Evolutionary conservation across 2,113 vertebrate genomes (phyloP).

Genomic region (Oncorhynchus masou): DNA sequence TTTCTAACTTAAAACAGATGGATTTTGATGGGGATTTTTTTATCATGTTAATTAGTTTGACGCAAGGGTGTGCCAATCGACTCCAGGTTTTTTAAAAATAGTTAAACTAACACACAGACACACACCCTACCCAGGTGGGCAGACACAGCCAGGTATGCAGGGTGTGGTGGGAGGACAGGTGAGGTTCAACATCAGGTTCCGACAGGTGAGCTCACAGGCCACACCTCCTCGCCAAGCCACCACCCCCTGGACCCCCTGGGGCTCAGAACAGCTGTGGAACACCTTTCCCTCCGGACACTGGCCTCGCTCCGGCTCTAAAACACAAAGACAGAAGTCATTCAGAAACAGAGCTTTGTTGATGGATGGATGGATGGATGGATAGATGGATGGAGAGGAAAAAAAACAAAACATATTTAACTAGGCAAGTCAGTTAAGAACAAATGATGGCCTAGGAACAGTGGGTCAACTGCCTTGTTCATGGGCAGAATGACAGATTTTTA

Average conservation of each 20-base stretch:
- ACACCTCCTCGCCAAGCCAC: constrained; percentile 82
- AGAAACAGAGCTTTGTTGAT: constrained; percentile 57
- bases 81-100: no score
- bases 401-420: no score
- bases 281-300: constrained; percentile 78
- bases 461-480: no score
- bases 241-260: neutral
- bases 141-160: constrained; percentile 92
- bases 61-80: no score
- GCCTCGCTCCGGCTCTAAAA: constrained; percentile 72
- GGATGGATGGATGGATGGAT: no score
- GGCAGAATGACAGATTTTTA: no score
- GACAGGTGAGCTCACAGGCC: constrained; percentile 89
- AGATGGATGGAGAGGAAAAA: no score
- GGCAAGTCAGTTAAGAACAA: no score
- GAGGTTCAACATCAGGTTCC: constrained; percentile 96
- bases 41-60: no score
- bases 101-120: neutral
- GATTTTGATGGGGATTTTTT: no score
- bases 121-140: constrained; percentile 83
- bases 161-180: constrained; percentile 90
- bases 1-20: no score
- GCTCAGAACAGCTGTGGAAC: neutral
- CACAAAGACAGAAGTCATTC: constrained; percentile 19
- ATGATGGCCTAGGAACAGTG: no score